Conservation (phyloP, 2,888 invertebrate species). For the Amitus sp. region DNA sequence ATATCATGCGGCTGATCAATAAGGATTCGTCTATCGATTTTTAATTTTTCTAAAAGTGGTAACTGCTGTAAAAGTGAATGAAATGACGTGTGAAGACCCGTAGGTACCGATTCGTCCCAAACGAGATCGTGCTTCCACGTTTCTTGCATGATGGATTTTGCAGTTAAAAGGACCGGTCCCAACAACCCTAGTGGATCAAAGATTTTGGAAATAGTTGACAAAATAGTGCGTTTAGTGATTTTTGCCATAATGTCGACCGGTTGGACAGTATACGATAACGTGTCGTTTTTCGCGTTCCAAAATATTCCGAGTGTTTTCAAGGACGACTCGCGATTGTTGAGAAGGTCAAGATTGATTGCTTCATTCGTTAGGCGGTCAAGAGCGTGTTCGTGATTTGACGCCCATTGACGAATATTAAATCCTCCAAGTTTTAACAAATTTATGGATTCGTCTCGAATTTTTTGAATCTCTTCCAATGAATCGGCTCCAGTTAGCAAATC, state of each 20-base stretch:
- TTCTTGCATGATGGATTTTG: constrained; percentile 32
- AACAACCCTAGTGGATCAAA: constrained; percentile 26
- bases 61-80: constrained; percentile 13
- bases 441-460: constrained; percentile 8
- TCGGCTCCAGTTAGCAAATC: constrained; percentile 9
- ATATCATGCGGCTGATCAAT: too few species aligned
- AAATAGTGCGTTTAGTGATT: constrained; percentile 11
- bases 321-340: neutral
- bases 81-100: constrained; percentile 19
- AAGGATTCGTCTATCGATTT: too few species aligned
- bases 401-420: constrained; percentile 12
- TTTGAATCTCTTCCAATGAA: neutral
- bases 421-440: constrained; percentile 3
- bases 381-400: too few species aligned
- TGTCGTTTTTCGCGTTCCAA: constrained; percentile 10
- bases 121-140: constrained; percentile 27
- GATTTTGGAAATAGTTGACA: neutral
- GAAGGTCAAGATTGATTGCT: too few species aligned
- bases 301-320: constrained; percentile 13
- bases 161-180: constrained; percentile 26
- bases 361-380: too few species aligned
- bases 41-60: neutral
- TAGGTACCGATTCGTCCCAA: constrained; percentile 39
- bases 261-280: constrained; percentile 6
- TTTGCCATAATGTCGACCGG: neutral